These are phyloP conservation scores for Sitodiplosis mosellana DNA, from an alignment of 1,140 invertebrate species.

Conservation along the genomic window DNA sequence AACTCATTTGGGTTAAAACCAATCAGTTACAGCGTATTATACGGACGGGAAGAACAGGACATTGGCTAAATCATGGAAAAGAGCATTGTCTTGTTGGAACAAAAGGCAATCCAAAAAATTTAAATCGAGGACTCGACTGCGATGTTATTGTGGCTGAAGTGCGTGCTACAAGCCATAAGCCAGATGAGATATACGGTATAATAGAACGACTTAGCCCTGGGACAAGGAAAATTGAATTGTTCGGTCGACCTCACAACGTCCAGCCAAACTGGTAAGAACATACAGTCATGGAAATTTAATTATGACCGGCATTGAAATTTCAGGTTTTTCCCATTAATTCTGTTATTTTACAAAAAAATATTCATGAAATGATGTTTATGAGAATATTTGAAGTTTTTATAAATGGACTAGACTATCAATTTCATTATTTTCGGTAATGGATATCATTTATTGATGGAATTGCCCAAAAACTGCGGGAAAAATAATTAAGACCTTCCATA, in stretches of 20 bases:
- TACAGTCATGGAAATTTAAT: background rate
- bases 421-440: no score
- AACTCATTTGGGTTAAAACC: slow-evolving; percentile 98
- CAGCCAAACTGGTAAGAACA: slow-evolving; percentile 91
- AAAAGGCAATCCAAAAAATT: slow-evolving; percentile 80
- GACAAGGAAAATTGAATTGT: slow-evolving; percentile 93
- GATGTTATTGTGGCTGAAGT: slow-evolving; percentile 98
- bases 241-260: slow-evolving; percentile 92
- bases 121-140: slow-evolving; percentile 88
- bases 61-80: slow-evolving; percentile 98
- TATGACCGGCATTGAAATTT: background rate
- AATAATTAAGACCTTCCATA: no score
- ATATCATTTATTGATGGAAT: no score
- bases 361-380: no score
- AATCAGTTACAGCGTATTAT: slow-evolving; percentile 96
- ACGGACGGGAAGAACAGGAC: slow-evolving; percentile 85
- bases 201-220: slow-evolving; percentile 75
- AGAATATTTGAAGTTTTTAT: no score
- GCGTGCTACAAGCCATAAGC: slow-evolving; percentile 91
- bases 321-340: no score
- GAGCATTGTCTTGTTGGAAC: slow-evolving; percentile 95
- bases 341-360: no score
- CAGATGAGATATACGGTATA: slow-evolving; percentile 94
- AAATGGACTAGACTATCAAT: no score
- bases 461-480: no score